Evolutionary conservation across 1,140 invertebrate species (phyloP).

Genomic region (Trachymyrmex septentrionalis): DNA sequence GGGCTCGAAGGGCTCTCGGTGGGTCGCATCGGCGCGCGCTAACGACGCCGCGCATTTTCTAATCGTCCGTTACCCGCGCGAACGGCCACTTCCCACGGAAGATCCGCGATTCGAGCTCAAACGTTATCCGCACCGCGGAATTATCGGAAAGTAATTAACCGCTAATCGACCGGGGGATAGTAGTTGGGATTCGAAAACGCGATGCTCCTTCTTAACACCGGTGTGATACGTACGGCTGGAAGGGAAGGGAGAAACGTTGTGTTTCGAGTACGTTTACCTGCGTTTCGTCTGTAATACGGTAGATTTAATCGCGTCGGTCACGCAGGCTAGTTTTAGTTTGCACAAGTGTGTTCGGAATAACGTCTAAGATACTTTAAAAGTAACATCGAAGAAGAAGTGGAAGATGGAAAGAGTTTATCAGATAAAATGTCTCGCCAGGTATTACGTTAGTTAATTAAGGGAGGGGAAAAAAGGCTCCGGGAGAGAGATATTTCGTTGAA

Average conservation of each 20-base stretch:
- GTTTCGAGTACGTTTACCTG: slow-evolving; percentile 36
- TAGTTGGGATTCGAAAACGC: slow-evolving; percentile 36
- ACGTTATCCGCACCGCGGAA: slow-evolving; percentile 56
- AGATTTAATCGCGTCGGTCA: slow-evolving; percentile 49
- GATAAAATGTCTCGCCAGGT: neutral
- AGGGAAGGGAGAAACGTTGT: slow-evolving; percentile 9
- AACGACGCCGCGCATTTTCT: slow-evolving; percentile 66
- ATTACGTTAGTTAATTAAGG: slow-evolving; percentile 18
- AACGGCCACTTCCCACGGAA: slow-evolving; percentile 50
- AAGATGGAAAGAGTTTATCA: neutral
- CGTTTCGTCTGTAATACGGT: slow-evolving; percentile 26
- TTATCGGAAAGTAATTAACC: slow-evolving; percentile 63
- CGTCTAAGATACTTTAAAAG: slow-evolving; percentile 5
- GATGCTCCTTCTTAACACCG: slow-evolving; percentile 56
- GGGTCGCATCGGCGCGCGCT: slow-evolving; percentile 33
- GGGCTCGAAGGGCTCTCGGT: neutral
- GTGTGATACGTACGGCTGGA: slow-evolving; percentile 33
- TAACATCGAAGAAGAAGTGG: neutral
- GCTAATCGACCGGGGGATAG: slow-evolving; percentile 41
- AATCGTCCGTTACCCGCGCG: slow-evolving; percentile 25
- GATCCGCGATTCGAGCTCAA: slow-evolving; percentile 46
- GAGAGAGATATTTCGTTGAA: neutral
- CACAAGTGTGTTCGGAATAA: neutral
- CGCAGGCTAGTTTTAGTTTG: slow-evolving; percentile 43
- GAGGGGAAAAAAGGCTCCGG: neutral